Base-by-base conservation (phyloP, 2,797 vertebrate genomes). In the Lemur catta region DNA sequence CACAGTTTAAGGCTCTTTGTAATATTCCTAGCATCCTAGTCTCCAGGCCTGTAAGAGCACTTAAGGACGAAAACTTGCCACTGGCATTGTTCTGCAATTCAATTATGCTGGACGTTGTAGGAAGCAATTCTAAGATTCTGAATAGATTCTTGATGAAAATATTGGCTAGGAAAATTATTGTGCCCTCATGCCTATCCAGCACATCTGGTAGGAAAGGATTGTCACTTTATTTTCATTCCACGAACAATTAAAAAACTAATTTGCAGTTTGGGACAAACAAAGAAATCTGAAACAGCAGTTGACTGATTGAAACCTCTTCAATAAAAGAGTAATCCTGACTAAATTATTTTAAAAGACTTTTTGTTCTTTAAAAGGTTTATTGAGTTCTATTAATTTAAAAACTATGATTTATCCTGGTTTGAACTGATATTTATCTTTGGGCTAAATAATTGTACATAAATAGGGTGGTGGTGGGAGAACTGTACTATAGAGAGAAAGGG, bases 171-270 rank as follows among this genome's bases (percentile, higher is more conserved):
- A 91, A 97, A 95, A 93, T 38, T 50, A 80, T 5, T 88, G 81
- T 92, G 43, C 89, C 63, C 90, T 88, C 90, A 75, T 71, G 78
- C 72, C 95, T 95, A 52, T 41, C 88, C 35, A 85, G 48, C n/a
- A 87, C 82, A 93, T 94, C 95, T 93, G 92, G 50, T 71, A 71
- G 69, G 72, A 92, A 84, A 91, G 52, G 41, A 67, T 10, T 12
- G 46, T 61, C 24, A 46, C n/a, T 96, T 85, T 84, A 61, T 84
- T 94, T 96, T 35, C 46, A 85, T 82, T 89, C 92, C 50, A 59
- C 57, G 61, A 96, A 92, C 92, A 97, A 95, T 93, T 96, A 33
- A 91, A 93, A 97, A 94, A 78, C 65, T 91, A 93, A 91, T 75
- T 52, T 86, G 79, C 69, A 84, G 38, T 96, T 85, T 92, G 67